phyloP scores from a whole-genome alignment of 2,113 vertebrate genomes.

The Nyctereutes procyonoides region DNA sequence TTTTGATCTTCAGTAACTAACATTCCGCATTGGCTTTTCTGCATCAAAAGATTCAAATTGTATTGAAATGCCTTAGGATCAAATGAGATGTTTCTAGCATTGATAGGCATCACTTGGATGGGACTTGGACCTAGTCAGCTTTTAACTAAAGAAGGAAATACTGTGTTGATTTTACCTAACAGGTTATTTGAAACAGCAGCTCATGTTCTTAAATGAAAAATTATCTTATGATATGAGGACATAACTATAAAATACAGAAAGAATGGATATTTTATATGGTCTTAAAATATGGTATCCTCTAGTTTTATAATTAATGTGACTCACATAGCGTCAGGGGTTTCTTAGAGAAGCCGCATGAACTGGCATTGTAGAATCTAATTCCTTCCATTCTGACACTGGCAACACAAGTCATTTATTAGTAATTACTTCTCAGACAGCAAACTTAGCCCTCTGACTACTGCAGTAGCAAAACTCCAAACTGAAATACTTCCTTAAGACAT shows the following conservation, averaged over 20 bases:
- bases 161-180: constrained; percentile 40
- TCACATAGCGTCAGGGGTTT: neutral
- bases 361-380: neutral
- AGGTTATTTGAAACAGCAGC: constrained; percentile 31
- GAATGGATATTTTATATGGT: neutral
- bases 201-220: constrained; percentile 47
- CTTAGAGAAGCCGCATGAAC: neutral
- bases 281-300: neutral
- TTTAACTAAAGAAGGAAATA: constrained; percentile 60
- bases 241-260: constrained; percentile 2
- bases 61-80: constrained; percentile 35
- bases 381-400: constrained; percentile 21
- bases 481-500: constrained; percentile 50
- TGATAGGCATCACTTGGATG: constrained; percentile 20
- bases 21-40: constrained; percentile 32
- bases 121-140: constrained; percentile 28
- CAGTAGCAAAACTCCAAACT: neutral
- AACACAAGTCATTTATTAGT: neutral
- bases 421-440: neutral
- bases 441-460: constrained; percentile 12
- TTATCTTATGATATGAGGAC: constrained; percentile 18
- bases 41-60: constrained; percentile 40
- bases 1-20: constrained; percentile 60
- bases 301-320: constrained; percentile 57
- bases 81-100: constrained; percentile 42